Base-by-base conservation (phyloP, 2,888 invertebrate genomes). In the Copidosoma aretas region DNA sequence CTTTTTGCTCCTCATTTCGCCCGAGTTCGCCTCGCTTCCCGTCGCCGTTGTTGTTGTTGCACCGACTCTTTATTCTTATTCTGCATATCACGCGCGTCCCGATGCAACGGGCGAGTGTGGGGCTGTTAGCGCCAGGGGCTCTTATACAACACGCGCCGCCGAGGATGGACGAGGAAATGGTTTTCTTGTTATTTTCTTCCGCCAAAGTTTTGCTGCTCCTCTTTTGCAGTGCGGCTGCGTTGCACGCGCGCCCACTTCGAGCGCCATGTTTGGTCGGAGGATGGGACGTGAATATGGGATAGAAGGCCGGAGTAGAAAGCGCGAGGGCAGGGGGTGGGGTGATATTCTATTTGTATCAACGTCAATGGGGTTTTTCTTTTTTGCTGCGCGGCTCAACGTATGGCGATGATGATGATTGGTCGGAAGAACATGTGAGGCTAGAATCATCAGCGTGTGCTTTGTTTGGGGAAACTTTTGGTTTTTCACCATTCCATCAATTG, bases 111-210 rank as follows among this genome's bases (percentile, higher is more conserved):
- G 69, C 70, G 67, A 57, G 60, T n/a, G 43, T n/a, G 10, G 17
- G 46, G 49, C 14, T 10, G 19, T 75, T 75, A 81, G 78, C 78
- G 81, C 82, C 81, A 80, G 78, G 77, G 81, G 81, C 79, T 75
- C 73, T 68, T 52, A 43, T 46, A 53, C 22, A 15, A 1, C 51
- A 41, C 41, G 46, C 22, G 22, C 49, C 25, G 25, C 58, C 58
- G 43, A 39, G 51, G 43, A 46, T 41, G 32, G 46, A 57, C 49
- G 57, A 39, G 57, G 43, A 19, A 49, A 51, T n/a, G 43, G 12
- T n/a, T 17, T n/a, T 46, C 43, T 46, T 1, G 8, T 46, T 46
- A 10, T 22, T 59, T 46, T 61, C 56, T 61, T n/a, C 24, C 54
- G 54, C 43, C 21, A 43, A 54, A 14, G 12, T 15, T 24, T 61